Conservation (phyloP, 2,888 invertebrate species). For the Parnassius apollo region DNA sequence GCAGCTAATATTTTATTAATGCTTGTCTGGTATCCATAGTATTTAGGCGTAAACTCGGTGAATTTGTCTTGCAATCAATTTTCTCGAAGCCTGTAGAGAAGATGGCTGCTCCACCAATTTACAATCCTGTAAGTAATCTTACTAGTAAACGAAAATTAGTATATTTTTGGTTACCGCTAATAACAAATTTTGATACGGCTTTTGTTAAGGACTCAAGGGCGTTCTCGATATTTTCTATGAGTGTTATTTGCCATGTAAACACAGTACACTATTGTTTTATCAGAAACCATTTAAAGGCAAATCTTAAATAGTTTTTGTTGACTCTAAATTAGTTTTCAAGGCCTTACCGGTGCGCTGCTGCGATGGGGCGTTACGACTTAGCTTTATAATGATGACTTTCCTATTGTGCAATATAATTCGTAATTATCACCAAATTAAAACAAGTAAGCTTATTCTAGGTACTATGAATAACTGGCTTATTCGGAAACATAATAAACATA, state of each 20-base stretch:
- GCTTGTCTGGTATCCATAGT: slow-evolving; percentile 52
- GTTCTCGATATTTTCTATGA: slow-evolving; percentile 28
- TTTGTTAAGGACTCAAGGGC: slow-evolving; percentile 58
- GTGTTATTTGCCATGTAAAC: slow-evolving; percentile 42
- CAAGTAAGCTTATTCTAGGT: too few species aligned
- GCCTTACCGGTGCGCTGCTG: slow-evolving; percentile 11
- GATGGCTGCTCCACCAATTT: slow-evolving; percentile 65
- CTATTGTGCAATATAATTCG: slow-evolving; percentile 21
- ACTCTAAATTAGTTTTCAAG: slow-evolving; percentile 13
- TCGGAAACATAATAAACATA: too few species aligned
- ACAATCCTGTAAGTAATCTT: slow-evolving; percentile 62
- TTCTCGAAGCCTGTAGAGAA: slow-evolving; percentile 27
- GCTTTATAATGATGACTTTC: slow-evolving; percentile 14
- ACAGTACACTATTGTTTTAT: slow-evolving; percentile 22
- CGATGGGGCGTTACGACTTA: slow-evolving; percentile 9
- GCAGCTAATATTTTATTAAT: slow-evolving; percentile 43
- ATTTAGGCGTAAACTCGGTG: slow-evolving; percentile 40
- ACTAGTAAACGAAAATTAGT: background rate
- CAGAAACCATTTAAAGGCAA: slow-evolving; percentile 20
- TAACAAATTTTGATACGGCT: slow-evolving; percentile 30
- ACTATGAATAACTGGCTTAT: too few species aligned
- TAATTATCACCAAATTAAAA: background rate
- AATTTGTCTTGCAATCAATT: slow-evolving; percentile 21
- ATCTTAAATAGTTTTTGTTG: slow-evolving; percentile 19
- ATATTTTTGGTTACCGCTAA: slow-evolving; percentile 25